These are phyloP conservation scores for Actias luna DNA, from an alignment of 2,888 invertebrate species.

Conservation along the genomic window DNA sequence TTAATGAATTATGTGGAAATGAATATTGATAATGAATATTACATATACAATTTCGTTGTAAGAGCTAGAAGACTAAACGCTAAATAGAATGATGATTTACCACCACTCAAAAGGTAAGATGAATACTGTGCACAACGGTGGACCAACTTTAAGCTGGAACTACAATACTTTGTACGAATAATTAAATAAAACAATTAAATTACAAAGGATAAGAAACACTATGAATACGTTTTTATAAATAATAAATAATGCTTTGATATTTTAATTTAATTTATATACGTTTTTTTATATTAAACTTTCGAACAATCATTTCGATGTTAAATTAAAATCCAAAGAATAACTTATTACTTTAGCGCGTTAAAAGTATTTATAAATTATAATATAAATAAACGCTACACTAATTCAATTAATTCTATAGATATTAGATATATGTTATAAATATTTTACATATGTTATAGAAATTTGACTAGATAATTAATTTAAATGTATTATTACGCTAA, in stretches of 20 bases:
- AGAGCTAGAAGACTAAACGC: neutral
- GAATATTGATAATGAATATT: neutral
- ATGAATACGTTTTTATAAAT: neutral
- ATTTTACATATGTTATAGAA: slow-evolving; percentile 11
- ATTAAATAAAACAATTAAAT: neutral
- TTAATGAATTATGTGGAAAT: slow-evolving; percentile 22
- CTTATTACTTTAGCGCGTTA: neutral
- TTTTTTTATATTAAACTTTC: neutral
- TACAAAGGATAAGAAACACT: neutral
- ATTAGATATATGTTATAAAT: slow-evolving; percentile 4
- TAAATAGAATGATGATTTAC: neutral
- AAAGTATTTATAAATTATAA: neutral
- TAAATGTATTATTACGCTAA: slow-evolving; percentile 63
- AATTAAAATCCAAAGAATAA: neutral
- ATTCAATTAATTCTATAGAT: slow-evolving; percentile 14
- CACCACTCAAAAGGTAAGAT: neutral
- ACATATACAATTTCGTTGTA: neutral
- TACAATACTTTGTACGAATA: neutral
- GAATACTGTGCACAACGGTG: neutral
- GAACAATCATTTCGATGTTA: neutral
- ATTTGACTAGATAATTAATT: slow-evolving; percentile 36
- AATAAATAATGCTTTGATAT: neutral
- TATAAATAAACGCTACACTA: slow-evolving; percentile 11
- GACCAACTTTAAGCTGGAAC: neutral
- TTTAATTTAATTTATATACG: neutral